Percentiles rank a stretch among this genome's conserved stretches.
Conservation (phyloP, 2,113 vertebrate genomes). For the Pachypanchax playfairii region DNA sequence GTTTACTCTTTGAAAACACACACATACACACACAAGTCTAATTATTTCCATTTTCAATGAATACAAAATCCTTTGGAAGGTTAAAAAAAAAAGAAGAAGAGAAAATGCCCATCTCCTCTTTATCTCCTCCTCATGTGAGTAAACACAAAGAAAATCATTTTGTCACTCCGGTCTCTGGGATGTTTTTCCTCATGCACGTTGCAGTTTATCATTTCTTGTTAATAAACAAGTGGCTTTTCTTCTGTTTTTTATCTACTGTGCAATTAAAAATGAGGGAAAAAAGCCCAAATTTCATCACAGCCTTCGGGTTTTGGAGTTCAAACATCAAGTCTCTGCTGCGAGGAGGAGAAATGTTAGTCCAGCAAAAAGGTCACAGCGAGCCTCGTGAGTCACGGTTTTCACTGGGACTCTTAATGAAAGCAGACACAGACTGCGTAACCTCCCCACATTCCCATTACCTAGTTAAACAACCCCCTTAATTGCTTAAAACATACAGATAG, state of each 20-base stretch:
- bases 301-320: slow-evolving; percentile 25
- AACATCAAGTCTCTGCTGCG: slow-evolving; percentile 25
- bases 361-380: slow-evolving; percentile 28
- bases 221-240: background rate
- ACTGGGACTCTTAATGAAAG: slow-evolving; percentile 64
- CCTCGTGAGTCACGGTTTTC: slow-evolving; percentile 65
- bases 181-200: slow-evolving; percentile 8
- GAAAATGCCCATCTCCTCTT: slow-evolving; percentile 40
- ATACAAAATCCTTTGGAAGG: slow-evolving; percentile 42
- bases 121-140: slow-evolving; percentile 22
- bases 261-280: no score
- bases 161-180: background rate
- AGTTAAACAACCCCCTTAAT: slow-evolving; percentile 69
- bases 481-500: slow-evolving; percentile 49
- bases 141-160: slow-evolving; percentile 38
- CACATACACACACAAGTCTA: slow-evolving; percentile 38
- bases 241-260: background rate
- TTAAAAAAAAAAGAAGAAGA: no score
- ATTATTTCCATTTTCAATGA: slow-evolving; percentile 63
- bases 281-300: slow-evolving; percentile 1
- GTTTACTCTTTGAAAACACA: slow-evolving; percentile 59
- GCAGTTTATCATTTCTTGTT: slow-evolving; percentile 4
- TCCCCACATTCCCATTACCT: slow-evolving; percentile 52
- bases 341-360: slow-evolving; percentile 32
- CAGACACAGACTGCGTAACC: slow-evolving; percentile 52